Base-by-base conservation (phyloP, 2,797 vertebrate species). In the Champsocephalus gunnari region DNA sequence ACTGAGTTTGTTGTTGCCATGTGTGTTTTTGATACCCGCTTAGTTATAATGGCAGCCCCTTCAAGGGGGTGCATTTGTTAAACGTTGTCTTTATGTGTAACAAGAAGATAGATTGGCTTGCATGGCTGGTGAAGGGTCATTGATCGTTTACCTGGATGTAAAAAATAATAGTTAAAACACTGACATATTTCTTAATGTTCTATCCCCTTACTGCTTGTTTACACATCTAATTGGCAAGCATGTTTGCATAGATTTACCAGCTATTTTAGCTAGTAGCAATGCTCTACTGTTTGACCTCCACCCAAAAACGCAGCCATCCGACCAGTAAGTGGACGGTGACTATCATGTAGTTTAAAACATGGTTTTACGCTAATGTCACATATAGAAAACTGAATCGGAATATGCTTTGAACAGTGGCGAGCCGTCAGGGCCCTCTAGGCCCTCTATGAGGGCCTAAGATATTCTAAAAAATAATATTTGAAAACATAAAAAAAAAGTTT, bases 141-240 rank as follows among this genome's bases (percentile, higher is more conserved):
- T 66, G n/a, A 80, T 59, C 58, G 54, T 69, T 79, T 21, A 69
- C 45, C 12, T 73, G n/a, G 5, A 71, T 71, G 62, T 54, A 60
- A 83, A 84, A 49, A 49, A 28, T 47, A 10, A 2, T 63, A 67
- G 70, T 14, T n/a, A 54, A 45, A 53, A 71, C 10, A 16, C n/a
- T 56, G 17, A 56, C n/a, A 45, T n/a, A 16, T 43, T 5, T 6
- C 44, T 14, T 0, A 8, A 34, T 72, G 3, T 66, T 9, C 47
- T 73, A 2, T 28, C 21, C 19, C 61, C 58, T 67, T 21, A 47
- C 55, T 55, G 62, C 81, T 24, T 88, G 88, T 90, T 73, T 72
- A 55, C 49, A 82, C 81, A 77, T 56, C 10, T 64, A 19, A 41
- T 41, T 17, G 1, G 54, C 14, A 51, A 43, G n/a, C 63, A 32